Conservation (phyloP, 2,888 invertebrate genomes). For the Aromia moschata region DNA sequence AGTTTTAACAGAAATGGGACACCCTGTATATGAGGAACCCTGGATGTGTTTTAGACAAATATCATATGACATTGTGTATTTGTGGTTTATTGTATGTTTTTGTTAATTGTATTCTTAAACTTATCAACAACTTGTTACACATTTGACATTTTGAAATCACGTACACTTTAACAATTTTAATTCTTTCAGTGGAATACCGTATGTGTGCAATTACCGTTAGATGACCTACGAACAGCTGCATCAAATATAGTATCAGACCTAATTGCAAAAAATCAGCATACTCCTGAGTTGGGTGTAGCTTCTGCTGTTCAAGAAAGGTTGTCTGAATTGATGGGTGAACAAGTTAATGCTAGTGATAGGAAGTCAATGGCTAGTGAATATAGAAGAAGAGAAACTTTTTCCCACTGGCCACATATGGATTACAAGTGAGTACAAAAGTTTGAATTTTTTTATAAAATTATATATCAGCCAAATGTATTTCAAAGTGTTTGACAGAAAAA, state of each 20-base stretch:
- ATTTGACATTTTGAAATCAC: too few species aligned
- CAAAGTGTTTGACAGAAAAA: too few species aligned
- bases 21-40: too few species aligned
- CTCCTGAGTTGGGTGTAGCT: constrained; percentile 87
- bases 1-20: too few species aligned
- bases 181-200: constrained; percentile 88
- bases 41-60: too few species aligned
- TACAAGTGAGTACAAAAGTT: constrained; percentile 92
- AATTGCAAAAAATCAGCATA: constrained; percentile 81
- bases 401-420: constrained; percentile 96
- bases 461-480: too few species aligned
- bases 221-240: constrained; percentile 81
- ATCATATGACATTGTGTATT: too few species aligned
- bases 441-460: too few species aligned
- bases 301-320: constrained; percentile 89
- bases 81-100: too few species aligned
- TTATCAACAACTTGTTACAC: too few species aligned
- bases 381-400: constrained; percentile 88
- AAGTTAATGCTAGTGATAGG: constrained; percentile 65
- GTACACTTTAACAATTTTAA: too few species aligned
- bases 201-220: constrained; percentile 82
- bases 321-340: constrained; percentile 74
- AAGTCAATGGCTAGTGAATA: constrained; percentile 91
- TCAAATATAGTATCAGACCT: constrained; percentile 83
- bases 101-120: too few species aligned